Evolutionary conservation across 2,113 vertebrate genomes (phyloP).

Genomic region (Etheostoma spectabile): DNA sequence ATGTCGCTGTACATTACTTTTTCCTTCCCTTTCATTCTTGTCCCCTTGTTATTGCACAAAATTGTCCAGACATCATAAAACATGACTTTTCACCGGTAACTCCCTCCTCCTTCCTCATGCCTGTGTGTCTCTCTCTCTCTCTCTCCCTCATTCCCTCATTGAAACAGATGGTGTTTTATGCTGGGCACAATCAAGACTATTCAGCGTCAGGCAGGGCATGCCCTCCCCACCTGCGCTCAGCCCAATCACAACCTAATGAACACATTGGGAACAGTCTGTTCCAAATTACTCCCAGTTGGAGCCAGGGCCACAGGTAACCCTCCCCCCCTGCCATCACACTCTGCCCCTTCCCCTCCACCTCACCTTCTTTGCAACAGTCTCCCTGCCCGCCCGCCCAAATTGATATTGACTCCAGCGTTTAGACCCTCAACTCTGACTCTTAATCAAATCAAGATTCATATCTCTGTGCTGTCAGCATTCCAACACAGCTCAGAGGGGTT

Average conservation of each 20-base stretch:
- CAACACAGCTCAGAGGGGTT: conserved; percentile 60
- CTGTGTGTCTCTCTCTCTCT: conserved; percentile 37
- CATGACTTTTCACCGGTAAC: conserved; percentile 70
- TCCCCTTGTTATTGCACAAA: conserved; percentile 50
- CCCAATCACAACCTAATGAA: conserved; percentile 94
- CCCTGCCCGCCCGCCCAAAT: conserved; percentile 54
- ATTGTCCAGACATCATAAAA: conserved; percentile 73
- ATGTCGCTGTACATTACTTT: not conserved
- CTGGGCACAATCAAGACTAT: conserved; percentile 92
- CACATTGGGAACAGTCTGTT: conserved; percentile 93
- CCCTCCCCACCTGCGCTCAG: conserved; percentile 92
- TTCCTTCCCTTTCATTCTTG: conserved; percentile 11
- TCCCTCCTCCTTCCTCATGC: conserved; percentile 47
- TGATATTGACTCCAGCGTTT: conserved; percentile 57
- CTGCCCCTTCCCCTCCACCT: conserved; percentile 69
- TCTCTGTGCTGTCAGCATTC: conserved; percentile 81
- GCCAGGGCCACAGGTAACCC: conserved; percentile 89
- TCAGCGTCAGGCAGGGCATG: conserved; percentile 91
- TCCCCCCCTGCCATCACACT: conserved; percentile 49
- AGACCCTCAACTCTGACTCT: conserved; percentile 67
- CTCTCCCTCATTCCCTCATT: conserved; percentile 70
- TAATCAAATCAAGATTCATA: conserved; percentile 86
- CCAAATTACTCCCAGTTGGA: conserved; percentile 96
- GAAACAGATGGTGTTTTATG: conserved; percentile 96
- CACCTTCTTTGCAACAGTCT: conserved; percentile 61